A percentile compares a stretch with the other conserved stretches of the same genome.
phyloP scores from a whole-genome alignment of 2,113 vertebrate genomes.

The Tylochromis polylepis region DNA sequence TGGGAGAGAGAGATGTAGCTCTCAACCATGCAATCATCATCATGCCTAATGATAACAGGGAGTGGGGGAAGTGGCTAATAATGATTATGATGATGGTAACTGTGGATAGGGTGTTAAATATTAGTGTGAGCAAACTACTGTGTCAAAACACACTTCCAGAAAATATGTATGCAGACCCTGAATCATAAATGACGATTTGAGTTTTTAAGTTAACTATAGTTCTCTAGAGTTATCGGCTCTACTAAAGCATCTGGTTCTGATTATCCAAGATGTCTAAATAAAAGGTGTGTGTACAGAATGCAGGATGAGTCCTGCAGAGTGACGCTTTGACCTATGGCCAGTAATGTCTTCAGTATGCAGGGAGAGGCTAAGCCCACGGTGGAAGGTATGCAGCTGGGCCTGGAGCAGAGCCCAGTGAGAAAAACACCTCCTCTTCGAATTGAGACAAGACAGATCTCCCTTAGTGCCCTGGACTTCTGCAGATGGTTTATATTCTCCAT shows the following conservation, averaged over 20 bases:
- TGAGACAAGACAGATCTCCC: slow-evolving; percentile 62
- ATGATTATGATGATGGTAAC: slow-evolving; percentile 60
- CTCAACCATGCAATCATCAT: slow-evolving; percentile 62
- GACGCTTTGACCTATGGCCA: slow-evolving; percentile 59
- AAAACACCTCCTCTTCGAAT: slow-evolving; percentile 54
- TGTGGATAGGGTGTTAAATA: not conserved
- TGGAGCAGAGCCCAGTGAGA: slow-evolving; percentile 56
- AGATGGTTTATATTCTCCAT: not conserved
- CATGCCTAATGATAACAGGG: slow-evolving; percentile 52
- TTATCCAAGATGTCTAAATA: slow-evolving; percentile 30
- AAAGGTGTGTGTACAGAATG: slow-evolving; percentile 18
- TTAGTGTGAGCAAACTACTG: not conserved
- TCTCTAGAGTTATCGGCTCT: not conserved
- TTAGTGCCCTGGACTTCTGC: slow-evolving; percentile 26
- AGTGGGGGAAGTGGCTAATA: slow-evolving; percentile 32
- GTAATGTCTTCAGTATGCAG: slow-evolving; percentile 70
- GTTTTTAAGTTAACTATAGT: not conserved
- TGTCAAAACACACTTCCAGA: not conserved
- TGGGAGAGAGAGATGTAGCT: not conserved
- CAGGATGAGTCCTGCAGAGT: slow-evolving; percentile 30
- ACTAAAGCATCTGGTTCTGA: slow-evolving; percentile 35
- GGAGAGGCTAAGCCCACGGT: slow-evolving; percentile 55
- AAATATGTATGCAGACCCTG: not conserved
- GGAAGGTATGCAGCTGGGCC: slow-evolving; percentile 65
- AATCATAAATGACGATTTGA: not conserved